Conservation (phyloP, 1,140 invertebrate species). For the Halesus radiatus region DNA sequence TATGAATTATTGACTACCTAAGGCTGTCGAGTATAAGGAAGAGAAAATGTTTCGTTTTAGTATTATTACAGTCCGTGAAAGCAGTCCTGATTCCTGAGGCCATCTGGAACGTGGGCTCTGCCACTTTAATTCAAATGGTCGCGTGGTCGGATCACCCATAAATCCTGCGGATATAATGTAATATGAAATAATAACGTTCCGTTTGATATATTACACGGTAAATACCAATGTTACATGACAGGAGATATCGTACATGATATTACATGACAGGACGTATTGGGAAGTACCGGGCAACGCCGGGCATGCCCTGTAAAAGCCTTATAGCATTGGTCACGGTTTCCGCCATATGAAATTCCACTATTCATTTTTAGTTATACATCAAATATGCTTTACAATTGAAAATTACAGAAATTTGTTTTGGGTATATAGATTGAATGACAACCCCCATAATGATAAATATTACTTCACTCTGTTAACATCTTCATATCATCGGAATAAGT, state of each 20-base stretch:
- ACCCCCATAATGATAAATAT: too few species aligned
- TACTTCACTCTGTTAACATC: too few species aligned
- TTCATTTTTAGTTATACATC: neutral
- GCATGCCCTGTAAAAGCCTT: too few species aligned
- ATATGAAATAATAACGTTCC: constrained; percentile 40
- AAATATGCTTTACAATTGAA: neutral
- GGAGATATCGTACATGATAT: neutral
- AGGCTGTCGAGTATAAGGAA: too few species aligned
- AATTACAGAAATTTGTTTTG: neutral
- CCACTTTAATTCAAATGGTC: neutral
- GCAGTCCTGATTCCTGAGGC: neutral
- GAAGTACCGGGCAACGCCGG: neutral
- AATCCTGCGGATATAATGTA: constrained; percentile 31
- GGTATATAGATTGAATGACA: too few species aligned
- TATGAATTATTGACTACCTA: too few species aligned
- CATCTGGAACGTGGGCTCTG: neutral
- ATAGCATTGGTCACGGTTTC: constrained; percentile 13
- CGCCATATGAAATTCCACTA: neutral
- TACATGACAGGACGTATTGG: neutral
- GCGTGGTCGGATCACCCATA: constrained; percentile 30
- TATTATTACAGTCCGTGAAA: too few species aligned
- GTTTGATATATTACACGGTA: constrained; percentile 23
- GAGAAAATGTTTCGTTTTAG: too few species aligned
- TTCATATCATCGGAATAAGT: too few species aligned
- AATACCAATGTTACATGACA: constrained; percentile 12